Percentiles rank a stretch among this genome's conserved stretches.
phyloP scores from a whole-genome alignment of 2,113 vertebrate genomes.

The Ciconia boyciana region DNA sequence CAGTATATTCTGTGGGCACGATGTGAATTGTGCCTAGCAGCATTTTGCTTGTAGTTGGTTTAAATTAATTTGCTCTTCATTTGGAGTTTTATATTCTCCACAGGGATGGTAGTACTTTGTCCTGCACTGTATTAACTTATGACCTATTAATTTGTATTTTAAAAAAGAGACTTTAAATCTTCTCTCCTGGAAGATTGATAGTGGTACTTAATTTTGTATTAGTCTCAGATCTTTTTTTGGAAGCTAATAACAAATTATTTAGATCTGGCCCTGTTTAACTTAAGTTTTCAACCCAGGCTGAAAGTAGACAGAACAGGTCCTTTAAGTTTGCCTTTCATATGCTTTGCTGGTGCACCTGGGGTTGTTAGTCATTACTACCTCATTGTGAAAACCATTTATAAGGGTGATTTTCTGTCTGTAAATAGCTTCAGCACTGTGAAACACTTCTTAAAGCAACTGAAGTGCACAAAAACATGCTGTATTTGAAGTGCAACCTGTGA shows the following conservation, averaged over 20 bases:
- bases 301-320: background rate
- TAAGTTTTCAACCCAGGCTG: background rate
- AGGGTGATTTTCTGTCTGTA: background rate
- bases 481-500: background rate
- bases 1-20: background rate
- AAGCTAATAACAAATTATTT: background rate
- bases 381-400: background rate
- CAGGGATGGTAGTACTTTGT: background rate
- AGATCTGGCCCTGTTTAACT: background rate
- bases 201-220: background rate
- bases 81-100: background rate
- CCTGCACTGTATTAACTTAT: background rate
- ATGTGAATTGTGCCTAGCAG: background rate
- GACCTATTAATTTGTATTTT: background rate
- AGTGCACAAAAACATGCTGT: background rate
- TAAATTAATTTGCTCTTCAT: background rate
- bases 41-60: background rate
- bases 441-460: background rate
- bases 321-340: background rate
- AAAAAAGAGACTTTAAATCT: background rate
- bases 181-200: background rate
- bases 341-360: background rate
- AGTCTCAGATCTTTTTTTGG: background rate
- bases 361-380: background rate
- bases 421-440: background rate